Evolutionary conservation across 2,113 vertebrate genomes (phyloP), one percentile per base, ranked within the genome.

Genomic region (Pica pica): DNA sequence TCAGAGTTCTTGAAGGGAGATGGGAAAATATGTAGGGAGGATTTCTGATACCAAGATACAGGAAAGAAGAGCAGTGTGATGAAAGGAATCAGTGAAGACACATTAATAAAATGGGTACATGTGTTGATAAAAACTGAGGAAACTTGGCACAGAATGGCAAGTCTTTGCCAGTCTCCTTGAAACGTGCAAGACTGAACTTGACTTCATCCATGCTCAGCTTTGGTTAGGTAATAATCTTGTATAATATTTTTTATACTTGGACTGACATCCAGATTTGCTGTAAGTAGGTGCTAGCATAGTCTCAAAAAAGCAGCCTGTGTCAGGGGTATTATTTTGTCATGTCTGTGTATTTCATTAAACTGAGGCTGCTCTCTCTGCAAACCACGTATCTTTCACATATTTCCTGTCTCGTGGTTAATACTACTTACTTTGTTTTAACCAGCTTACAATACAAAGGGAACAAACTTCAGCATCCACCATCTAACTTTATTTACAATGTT

Each of bases 341-440:
- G 13, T 71, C 26, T 71, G 15, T 33, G 55, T 64, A 0, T 37
- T 21, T 67, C 15, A 17, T 61, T 56, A 50, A 81, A 86, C 4
- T 27, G 39, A 71, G 56, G 42, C 60, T 52, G 11, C 49, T 83
- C 31, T 86, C 26, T 75, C 31, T 76, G 52, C 59, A 84, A 55
- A 60, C 88, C 64, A 83, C 35, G 0, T 13, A 23, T n/a, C 31
- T 83, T 87, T 44, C 46, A 33, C 11, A 0, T 50, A 20, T 42
- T 88, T 76, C 59, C 53, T 83, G 3, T 44, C 37, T 77, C 24
- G 7, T 78, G 52, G 78, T 94, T 97, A 96, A 95, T 84, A 14
- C 69, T 63, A 53, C 91, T 87, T 86, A 41, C 92, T 96, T 94
- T 94, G 86, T 97, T 95, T 90, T 71, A 95, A 93, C 70, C 69